Conservation (phyloP, 2,797 vertebrate genomes). For the Geotrypetes seraphini region DNA sequence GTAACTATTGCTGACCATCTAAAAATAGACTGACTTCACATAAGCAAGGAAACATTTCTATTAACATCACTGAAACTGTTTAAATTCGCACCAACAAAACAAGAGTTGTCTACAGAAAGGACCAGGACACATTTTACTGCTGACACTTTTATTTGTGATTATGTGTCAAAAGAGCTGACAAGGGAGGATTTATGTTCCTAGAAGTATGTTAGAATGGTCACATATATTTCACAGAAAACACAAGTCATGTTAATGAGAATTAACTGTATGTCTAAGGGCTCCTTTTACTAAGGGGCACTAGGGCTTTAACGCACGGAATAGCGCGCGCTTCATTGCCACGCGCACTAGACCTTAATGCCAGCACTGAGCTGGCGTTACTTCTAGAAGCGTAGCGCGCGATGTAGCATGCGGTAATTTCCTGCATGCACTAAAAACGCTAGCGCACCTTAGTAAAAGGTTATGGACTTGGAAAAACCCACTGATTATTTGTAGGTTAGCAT, state of each 20-base stretch:
- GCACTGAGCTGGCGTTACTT: too few relatives aligned
- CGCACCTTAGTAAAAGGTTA: too few relatives aligned
- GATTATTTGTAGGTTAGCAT: too few relatives aligned
- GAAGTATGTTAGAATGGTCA: conserved; percentile 16
- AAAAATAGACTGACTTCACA: conserved; percentile 10
- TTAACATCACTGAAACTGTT: not conserved
- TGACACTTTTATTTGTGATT: conserved; percentile 10
- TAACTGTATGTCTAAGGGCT: conserved; percentile 26
- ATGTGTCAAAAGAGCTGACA: conserved; percentile 15
- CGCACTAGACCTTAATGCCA: too few relatives aligned
- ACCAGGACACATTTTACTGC: not conserved
- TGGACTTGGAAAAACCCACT: too few relatives aligned
- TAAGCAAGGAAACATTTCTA: conserved; percentile 3
- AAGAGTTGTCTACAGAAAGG: conserved; percentile 8
- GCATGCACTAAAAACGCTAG: too few relatives aligned
- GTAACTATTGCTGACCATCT: conserved; percentile 5
- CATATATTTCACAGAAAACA: conserved; percentile 20
- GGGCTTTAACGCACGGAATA: too few relatives aligned
- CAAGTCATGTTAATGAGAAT: conserved; percentile 33
- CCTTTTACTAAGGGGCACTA: too few relatives aligned
- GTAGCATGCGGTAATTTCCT: too few relatives aligned
- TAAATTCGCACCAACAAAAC: conserved; percentile 6
- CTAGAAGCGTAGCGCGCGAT: too few relatives aligned
- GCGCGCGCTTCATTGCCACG: too few relatives aligned
- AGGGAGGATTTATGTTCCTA: conserved; percentile 12